Evolutionary conservation across 1,140 invertebrate species (phyloP).

Genomic region (Apis cerana): DNA sequence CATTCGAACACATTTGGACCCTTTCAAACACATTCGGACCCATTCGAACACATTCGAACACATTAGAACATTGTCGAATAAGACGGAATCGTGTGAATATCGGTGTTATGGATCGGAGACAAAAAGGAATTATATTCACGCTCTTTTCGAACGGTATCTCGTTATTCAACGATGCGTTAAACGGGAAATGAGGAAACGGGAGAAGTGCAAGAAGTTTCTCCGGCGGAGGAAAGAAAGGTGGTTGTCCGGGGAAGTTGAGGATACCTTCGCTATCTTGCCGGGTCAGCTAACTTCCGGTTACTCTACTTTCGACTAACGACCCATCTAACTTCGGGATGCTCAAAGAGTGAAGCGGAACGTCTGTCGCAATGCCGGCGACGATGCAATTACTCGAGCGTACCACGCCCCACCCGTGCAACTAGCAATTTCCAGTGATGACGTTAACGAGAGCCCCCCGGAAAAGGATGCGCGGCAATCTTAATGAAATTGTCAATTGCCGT

Average conservation of each 20-base stretch:
- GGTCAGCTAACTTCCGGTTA: constrained; percentile 50
- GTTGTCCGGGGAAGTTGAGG: not conserved
- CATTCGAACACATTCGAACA: too few species aligned
- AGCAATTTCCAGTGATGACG: constrained; percentile 43
- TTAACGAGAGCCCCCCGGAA: constrained; percentile 29
- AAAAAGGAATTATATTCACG: not conserved
- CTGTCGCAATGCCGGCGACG: constrained; percentile 40
- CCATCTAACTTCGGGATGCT: constrained; percentile 48
- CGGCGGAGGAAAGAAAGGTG: constrained; percentile 9
- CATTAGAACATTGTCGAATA: too few species aligned
- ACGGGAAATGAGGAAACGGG: not conserved
- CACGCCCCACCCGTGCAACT: constrained; percentile 28
- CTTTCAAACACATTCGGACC: too few species aligned
- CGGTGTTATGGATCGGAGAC: too few species aligned
- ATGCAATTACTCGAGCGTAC: constrained; percentile 41
- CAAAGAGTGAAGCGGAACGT: constrained; percentile 46
- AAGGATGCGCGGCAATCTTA: constrained; percentile 23
- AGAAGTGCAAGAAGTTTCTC: not conserved
- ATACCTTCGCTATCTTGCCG: not conserved
- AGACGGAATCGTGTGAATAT: too few species aligned
- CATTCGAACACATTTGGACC: too few species aligned
- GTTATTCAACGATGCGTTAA: constrained; percentile 26
- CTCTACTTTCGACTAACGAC: constrained; percentile 44
- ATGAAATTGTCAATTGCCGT: constrained; percentile 31
- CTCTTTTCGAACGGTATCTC: not conserved